Evolutionary conservation across 2,888 invertebrate genomes (phyloP).

Genomic region (Mamestra brassicae): DNA sequence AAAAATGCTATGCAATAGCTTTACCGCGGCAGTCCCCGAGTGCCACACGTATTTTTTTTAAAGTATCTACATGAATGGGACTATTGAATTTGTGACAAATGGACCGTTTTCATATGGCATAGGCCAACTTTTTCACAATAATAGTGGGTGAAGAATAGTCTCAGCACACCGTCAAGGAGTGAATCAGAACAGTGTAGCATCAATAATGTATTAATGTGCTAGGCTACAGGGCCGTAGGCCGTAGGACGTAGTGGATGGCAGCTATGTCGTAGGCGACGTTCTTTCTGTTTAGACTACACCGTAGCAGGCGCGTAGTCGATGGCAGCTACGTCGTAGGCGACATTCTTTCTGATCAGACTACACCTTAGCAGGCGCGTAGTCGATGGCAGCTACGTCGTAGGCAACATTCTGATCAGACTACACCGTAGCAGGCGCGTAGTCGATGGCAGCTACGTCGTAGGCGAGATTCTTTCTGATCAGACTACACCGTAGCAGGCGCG

Average conservation of each 20-base stretch:
- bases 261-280: constrained; percentile 6
- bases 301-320: neutral
- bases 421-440: neutral
- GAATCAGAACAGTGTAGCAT: too few relatives aligned
- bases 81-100: too few relatives aligned
- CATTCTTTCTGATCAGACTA: neutral
- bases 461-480: neutral
- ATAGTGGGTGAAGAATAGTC: too few relatives aligned
- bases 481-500: neutral
- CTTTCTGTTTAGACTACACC: neutral
- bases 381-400: neutral
- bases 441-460: neutral
- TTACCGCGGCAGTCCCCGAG: too few relatives aligned
- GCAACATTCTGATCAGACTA: neutral
- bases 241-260: neutral
- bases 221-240: too few relatives aligned
- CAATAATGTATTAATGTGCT: too few relatives aligned
- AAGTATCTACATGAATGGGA: too few relatives aligned
- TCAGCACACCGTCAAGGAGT: too few relatives aligned
- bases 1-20: too few relatives aligned
- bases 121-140: too few relatives aligned
- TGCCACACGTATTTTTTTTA: too few relatives aligned
- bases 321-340: neutral
- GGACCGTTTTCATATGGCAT: too few relatives aligned
- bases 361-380: neutral